Conservation (phyloP, 2,888 invertebrate species). For the Scaptomyza polygonia region DNA sequence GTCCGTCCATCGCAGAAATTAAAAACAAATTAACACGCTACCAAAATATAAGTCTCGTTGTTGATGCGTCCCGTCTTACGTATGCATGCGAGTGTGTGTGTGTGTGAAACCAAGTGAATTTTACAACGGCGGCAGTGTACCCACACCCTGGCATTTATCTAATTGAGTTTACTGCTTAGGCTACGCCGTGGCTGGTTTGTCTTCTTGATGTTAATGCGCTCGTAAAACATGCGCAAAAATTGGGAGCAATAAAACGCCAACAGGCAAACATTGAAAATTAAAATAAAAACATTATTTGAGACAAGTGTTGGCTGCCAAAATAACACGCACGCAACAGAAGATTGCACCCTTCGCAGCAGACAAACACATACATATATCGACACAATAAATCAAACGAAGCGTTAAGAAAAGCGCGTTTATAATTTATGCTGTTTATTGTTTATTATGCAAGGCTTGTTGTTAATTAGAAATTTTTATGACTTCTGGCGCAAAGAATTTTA, state of each 20-base stretch:
- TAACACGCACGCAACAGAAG: conserved; percentile 19
- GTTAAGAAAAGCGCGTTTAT: conserved; percentile 55
- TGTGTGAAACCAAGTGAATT: conserved; percentile 70
- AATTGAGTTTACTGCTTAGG: conserved; percentile 66
- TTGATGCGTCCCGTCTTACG: conserved; percentile 21
- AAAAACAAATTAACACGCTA: conserved; percentile 78
- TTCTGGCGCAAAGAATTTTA: neutral
- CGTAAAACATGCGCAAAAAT: conserved; percentile 77
- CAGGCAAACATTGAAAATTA: conserved; percentile 70
- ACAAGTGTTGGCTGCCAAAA: conserved; percentile 60
- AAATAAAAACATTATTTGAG: conserved; percentile 71
- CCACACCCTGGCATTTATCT: conserved; percentile 54
- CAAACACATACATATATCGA: conserved; percentile 1
- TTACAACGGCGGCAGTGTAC: conserved; percentile 43
- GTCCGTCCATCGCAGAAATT: conserved; percentile 49
- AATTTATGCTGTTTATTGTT: conserved; percentile 60
- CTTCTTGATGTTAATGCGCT: conserved; percentile 77
- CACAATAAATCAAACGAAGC: conserved; percentile 71
- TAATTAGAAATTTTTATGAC: conserved; percentile 51
- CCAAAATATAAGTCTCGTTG: conserved; percentile 44
- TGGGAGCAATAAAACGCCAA: conserved; percentile 67
- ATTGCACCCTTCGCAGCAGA: neutral
- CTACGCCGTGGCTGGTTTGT: conserved; percentile 47
- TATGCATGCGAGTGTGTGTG: neutral
- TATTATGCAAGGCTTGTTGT: conserved; percentile 35